Evolutionary conservation across 2,113 vertebrate species (phyloP), one percentile per base, ranked within the genome.

Genomic region (Labeo rohita): DNA sequence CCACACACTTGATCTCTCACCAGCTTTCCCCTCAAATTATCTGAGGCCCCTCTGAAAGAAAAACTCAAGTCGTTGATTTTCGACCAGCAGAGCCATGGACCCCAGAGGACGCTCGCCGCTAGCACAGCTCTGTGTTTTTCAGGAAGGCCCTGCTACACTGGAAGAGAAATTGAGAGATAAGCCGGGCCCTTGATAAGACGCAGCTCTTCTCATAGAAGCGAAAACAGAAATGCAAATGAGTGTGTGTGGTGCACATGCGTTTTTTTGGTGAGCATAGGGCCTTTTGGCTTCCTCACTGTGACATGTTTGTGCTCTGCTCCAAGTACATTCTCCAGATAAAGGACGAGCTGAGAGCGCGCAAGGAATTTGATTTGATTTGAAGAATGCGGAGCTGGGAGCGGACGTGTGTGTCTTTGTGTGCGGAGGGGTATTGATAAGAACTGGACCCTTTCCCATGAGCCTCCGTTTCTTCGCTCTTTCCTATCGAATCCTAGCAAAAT

Each of bases 311-410:
- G 92, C 92, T 92, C 91, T 90, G 93, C 92, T 91, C 90, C 90
- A 89, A 93, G 92, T 93, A 95, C 94, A 95, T 95, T 95, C 92
- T 94, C 91, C 85, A 95, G 95, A 95, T 95, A 95, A 95, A 92
- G 91, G 92, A 93, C 89, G 90, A 94, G 94, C 91, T 87, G 92
- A 93, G 91, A 90, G 93, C 84, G 21, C 89, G 89, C 89, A 89
- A 94, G 94, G 95, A 95, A 95, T 95, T 94, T 94, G 92, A 95
- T 95, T 94, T 92, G 92, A 95, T 92, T 92, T 45, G 90, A 94
- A 93, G 93, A 95, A 94, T 93, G 94, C 89, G 79, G 90, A 92
- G 91, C 92, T 90, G 86, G 93, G 88, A 92, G 90, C 92, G 92
- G 93, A 93, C 90, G 91, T 91, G 90, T 85, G 88, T 90, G 91